phyloP scores from a whole-genome alignment of 2,888 invertebrate genomes.

The Drosophila quinaria region DNA sequence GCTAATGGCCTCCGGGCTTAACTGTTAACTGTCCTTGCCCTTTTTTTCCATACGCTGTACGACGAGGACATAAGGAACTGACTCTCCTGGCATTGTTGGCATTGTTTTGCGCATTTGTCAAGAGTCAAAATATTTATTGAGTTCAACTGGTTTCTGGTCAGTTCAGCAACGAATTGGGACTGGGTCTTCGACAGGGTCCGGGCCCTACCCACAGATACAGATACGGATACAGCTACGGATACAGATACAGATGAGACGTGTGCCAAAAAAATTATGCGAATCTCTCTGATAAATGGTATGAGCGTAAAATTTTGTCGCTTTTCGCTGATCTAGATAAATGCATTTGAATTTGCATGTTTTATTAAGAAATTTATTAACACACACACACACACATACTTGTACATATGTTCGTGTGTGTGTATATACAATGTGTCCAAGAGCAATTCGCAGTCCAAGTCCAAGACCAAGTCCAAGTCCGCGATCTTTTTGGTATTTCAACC shows the following conservation, averaged over 20 bases:
- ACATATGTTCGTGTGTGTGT: slow-evolving; percentile 12
- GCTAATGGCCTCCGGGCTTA: slow-evolving; percentile 61
- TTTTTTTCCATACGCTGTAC: slow-evolving; percentile 1
- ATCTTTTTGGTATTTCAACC: slow-evolving; percentile 62
- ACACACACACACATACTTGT: slow-evolving; percentile 30
- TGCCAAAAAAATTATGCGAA: slow-evolving; percentile 69
- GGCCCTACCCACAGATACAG: slow-evolving; percentile 49
- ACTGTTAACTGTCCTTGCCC: slow-evolving; percentile 44
- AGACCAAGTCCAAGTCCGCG: slow-evolving; percentile 44
- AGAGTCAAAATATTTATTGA: slow-evolving; percentile 83
- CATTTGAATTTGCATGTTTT: slow-evolving; percentile 82
- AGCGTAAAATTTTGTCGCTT: slow-evolving; percentile 82
- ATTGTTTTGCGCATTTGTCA: slow-evolving; percentile 73
- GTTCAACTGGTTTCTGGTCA: slow-evolving; percentile 72
- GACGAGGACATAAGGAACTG: slow-evolving; percentile 24
- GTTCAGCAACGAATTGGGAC: slow-evolving; percentile 16
- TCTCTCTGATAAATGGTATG: slow-evolving; percentile 76
- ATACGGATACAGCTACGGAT: slow-evolving; percentile 6
- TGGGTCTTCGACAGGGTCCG: slow-evolving; percentile 15
- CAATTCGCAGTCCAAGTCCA: slow-evolving; percentile 35
- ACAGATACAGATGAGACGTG: slow-evolving; percentile 59
- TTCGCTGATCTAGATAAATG: slow-evolving; percentile 83
- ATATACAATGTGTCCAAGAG: slow-evolving; percentile 16
- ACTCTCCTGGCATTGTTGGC: slow-evolving; percentile 36
- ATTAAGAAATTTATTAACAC: slow-evolving; percentile 82